phyloP scores from a whole-genome alignment of 2,113 vertebrate species.

The Odontesthes bonariensis region DNA sequence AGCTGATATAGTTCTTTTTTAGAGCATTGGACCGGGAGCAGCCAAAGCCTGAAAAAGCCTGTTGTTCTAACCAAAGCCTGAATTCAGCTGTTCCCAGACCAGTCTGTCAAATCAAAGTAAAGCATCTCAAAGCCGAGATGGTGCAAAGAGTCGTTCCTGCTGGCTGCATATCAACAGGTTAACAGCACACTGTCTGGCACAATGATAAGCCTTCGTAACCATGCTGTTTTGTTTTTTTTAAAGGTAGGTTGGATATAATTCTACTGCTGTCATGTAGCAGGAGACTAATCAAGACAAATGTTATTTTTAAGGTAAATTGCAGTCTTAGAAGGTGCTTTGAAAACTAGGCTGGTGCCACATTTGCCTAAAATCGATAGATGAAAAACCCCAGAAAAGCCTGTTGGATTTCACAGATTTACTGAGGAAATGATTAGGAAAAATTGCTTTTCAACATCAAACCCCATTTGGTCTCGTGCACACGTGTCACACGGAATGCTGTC shows the following conservation, averaged over 20 bases:
- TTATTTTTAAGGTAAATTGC: not conserved
- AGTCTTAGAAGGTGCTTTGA: not conserved
- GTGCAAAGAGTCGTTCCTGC: constrained; percentile 4
- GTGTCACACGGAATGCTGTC: constrained; percentile 20
- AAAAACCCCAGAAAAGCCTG: not conserved
- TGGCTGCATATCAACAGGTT: constrained; percentile 35
- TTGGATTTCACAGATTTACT: not conserved
- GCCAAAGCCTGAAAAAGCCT: constrained; percentile 32
- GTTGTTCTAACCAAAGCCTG: no score
- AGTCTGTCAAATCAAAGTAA: constrained; percentile 26
- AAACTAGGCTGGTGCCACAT: not conserved
- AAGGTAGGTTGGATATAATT: not conserved
- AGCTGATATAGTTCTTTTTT: not conserved
- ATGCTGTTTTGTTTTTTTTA: not conserved
- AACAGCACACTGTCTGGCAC: constrained; percentile 14
- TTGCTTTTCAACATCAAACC: constrained; percentile 45
- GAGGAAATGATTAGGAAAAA: constrained; percentile 32
- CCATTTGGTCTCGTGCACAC: constrained; percentile 36
- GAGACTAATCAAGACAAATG: not conserved
- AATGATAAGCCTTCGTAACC: constrained; percentile 5
- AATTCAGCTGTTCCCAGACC: constrained; percentile 20
- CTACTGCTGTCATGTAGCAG: not conserved
- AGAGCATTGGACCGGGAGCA: not conserved
- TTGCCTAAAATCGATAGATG: not conserved
- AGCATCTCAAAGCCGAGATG: constrained; percentile 26